Conservation (phyloP, 2,888 invertebrate genomes). For the Sericinus montela region DNA sequence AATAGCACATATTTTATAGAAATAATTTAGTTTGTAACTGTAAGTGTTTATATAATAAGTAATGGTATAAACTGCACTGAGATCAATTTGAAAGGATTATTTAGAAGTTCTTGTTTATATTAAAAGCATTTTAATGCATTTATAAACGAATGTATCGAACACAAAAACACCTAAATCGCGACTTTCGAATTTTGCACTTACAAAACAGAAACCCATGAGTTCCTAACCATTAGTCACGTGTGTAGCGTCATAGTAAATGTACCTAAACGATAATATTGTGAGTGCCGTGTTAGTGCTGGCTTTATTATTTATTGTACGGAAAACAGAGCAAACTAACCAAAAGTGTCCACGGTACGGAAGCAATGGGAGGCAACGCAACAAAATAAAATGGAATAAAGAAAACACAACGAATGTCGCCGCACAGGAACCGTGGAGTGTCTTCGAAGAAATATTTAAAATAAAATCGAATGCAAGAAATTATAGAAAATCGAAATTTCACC, state of each 20-base stretch:
- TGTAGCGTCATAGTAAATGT: not conserved
- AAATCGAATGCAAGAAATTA: too few species aligned
- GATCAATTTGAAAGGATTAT: too few species aligned
- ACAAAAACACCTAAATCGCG: too few species aligned
- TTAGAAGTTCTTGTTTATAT: too few species aligned
- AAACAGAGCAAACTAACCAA: slow-evolving; percentile 77
- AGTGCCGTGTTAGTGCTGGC: slow-evolving; percentile 35
- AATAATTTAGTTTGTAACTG: too few species aligned
- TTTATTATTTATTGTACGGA: slow-evolving; percentile 76
- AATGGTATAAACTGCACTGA: too few species aligned
- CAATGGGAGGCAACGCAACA: slow-evolving; percentile 69
- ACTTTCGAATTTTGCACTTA: too few species aligned
- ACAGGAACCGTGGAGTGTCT: slow-evolving; percentile 41
- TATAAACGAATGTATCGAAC: too few species aligned
- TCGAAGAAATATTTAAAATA: not conserved
- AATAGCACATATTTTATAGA: too few species aligned
- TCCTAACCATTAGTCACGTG: slow-evolving; percentile 5
- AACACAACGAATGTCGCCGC: slow-evolving; percentile 61
- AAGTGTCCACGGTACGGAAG: slow-evolving; percentile 74
- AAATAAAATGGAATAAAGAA: slow-evolving; percentile 60
- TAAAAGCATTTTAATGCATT: too few species aligned
- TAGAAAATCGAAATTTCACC: too few species aligned
- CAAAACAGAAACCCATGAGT: not conserved
- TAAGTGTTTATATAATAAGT: too few species aligned
- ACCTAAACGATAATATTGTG: slow-evolving; percentile 19